A percentile compares a stretch with the other conserved stretches of the same genome.
These are phyloP conservation scores for Papilio aristodemus DNA, from an alignment of 1,140 invertebrate species.

Conservation along the genomic window DNA sequence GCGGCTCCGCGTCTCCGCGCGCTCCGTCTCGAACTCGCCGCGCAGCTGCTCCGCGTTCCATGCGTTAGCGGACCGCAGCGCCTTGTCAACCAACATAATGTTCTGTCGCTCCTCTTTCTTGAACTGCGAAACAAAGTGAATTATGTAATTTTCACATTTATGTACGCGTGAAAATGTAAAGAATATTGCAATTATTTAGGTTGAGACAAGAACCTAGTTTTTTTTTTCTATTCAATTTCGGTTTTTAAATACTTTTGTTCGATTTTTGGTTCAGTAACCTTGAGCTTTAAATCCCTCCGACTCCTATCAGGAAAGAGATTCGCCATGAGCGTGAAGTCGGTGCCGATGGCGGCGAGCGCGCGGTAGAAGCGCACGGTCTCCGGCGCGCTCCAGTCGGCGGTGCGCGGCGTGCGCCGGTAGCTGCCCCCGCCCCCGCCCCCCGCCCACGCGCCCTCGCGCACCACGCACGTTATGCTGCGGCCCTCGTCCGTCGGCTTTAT, in stretches of 20 bases:
- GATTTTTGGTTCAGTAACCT: slow-evolving; percentile 67
- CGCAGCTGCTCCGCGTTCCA: slow-evolving; percentile 57
- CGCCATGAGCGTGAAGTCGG: slow-evolving; percentile 94
- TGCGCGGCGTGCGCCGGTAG: slow-evolving; percentile 83
- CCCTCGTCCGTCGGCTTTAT: slow-evolving; percentile 87
- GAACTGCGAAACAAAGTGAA: slow-evolving; percentile 57
- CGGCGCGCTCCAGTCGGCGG: slow-evolving; percentile 84
- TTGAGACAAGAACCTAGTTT: too few species aligned
- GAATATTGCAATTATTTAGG: too few species aligned
- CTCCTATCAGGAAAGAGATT: slow-evolving; percentile 89
- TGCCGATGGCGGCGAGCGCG: slow-evolving; percentile 92
- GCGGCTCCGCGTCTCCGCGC: slow-evolving; percentile 42
- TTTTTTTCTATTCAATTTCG: too few species aligned
- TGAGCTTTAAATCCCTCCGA: slow-evolving; percentile 90
- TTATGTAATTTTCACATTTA: too few species aligned
- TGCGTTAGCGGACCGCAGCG: slow-evolving; percentile 50
- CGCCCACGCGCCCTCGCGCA: slow-evolving; percentile 83
- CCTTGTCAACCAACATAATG: slow-evolving; percentile 66
- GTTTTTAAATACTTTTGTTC: too few species aligned
- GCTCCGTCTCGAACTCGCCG: slow-evolving; percentile 58
- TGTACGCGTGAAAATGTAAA: too few species aligned
- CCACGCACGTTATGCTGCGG: slow-evolving; percentile 82
- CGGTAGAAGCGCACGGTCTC: slow-evolving; percentile 94
- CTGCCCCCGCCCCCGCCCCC: slow-evolving; percentile 81
- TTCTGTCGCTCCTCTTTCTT: slow-evolving; percentile 72